phyloP scores from a whole-genome alignment of 2,888 invertebrate genomes.

The Nemotelus pantherinus region DNA sequence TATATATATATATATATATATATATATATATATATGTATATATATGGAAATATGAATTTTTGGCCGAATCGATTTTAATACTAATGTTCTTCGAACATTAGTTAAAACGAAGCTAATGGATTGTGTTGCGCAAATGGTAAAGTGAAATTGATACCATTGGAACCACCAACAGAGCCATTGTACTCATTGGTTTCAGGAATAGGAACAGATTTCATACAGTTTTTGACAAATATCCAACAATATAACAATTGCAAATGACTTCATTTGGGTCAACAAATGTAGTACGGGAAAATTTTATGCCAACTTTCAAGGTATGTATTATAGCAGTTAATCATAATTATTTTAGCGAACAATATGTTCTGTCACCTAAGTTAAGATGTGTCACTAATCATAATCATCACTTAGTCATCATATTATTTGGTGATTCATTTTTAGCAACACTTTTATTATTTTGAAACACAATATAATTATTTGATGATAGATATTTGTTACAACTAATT shows the following conservation, averaged over 20 bases:
- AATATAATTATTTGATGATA: conserved; percentile 3
- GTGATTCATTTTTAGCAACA: background rate
- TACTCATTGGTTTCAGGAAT: conserved; percentile 17
- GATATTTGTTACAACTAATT: conserved; percentile 17
- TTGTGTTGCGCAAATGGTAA: conserved; percentile 40
- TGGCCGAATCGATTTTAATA: too few species aligned
- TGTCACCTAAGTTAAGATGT: conserved; percentile 15
- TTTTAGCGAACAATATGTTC: conserved; percentile 12
- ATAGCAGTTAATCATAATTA: conserved; percentile 11
- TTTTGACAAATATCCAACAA: conserved; percentile 27
- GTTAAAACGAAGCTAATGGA: conserved; percentile 30
- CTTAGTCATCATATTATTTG: conserved; percentile 4
- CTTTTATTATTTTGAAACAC: background rate
- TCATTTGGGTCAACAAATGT: conserved; percentile 34
- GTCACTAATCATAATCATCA: conserved; percentile 6
- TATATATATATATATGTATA: too few species aligned
- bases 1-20: too few species aligned
- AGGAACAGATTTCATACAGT: conserved; percentile 3
- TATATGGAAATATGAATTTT: too few species aligned
- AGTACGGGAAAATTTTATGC: conserved; percentile 45
- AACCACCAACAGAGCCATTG: conserved; percentile 34
- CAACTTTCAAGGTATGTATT: conserved; percentile 46
- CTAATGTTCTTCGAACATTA: too few species aligned
- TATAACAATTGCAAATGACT: conserved; percentile 34
- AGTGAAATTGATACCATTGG: conserved; percentile 29